A percentile compares a stretch with the other conserved stretches of the same genome.
These are phyloP conservation scores for Etheostoma perlongum DNA, from an alignment of 2,797 vertebrate species.

Conservation along the genomic window DNA sequence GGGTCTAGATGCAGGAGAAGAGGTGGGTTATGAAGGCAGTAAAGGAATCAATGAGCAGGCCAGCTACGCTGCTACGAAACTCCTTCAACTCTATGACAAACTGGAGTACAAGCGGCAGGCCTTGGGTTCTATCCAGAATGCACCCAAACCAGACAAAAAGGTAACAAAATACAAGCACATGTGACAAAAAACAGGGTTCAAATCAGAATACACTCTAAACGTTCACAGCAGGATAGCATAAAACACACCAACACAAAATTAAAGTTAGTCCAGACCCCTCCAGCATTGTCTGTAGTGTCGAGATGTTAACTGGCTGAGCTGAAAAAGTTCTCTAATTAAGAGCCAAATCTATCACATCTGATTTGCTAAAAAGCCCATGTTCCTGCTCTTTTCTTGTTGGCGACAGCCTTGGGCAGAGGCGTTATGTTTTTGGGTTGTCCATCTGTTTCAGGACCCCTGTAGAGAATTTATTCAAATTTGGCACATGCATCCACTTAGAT, in stretches of 20 bases:
- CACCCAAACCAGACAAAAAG: conserved; percentile 98
- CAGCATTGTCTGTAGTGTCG: not conserved
- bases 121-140: conserved; percentile 94
- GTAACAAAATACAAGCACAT: conserved; percentile 69
- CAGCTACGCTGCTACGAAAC: conserved; percentile 94
- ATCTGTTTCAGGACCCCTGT: too few relatives aligned
- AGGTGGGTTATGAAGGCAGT: conserved; percentile 88
- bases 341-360: not conserved
- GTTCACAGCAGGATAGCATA: not conserved
- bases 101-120: conserved; percentile 98
- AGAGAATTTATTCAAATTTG: too few relatives aligned
- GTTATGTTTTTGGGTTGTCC: too few relatives aligned
- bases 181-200: not conserved
- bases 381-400: not conserved
- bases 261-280: not conserved
- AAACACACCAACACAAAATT: not conserved
- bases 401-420: too few relatives aligned
- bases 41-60: conserved; percentile 93
- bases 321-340: not conserved
- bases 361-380: not conserved
- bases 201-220: not conserved
- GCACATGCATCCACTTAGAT: too few relatives aligned
- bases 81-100: conserved; percentile 93
- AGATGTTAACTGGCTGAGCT: not conserved
- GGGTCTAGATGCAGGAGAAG: conserved; percentile 85